phyloP scores from a whole-genome alignment of 2,113 vertebrate species.

The Phrynosoma platyrhinos region DNA sequence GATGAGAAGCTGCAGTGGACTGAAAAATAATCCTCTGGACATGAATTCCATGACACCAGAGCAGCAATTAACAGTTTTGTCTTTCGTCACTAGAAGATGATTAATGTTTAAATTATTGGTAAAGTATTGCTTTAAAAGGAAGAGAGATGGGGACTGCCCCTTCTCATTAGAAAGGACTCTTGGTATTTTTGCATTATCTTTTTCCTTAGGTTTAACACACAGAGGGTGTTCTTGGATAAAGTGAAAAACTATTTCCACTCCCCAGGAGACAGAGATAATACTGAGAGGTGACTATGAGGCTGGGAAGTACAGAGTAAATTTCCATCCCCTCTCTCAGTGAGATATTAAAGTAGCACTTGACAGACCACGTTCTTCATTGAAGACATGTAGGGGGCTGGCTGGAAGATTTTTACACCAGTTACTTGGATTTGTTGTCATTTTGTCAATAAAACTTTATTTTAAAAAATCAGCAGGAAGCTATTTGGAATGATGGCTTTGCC shows the following conservation, averaged over 20 bases:
- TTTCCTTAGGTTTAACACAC: slow-evolving; percentile 24
- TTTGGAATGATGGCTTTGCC: slow-evolving; percentile 72
- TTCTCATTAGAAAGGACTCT: slow-evolving; percentile 1
- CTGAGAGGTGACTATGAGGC: slow-evolving; percentile 21
- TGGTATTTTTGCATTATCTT: slow-evolving; percentile 37
- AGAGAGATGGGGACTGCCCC: not conserved
- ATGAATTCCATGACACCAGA: slow-evolving; percentile 31
- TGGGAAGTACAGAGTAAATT: not conserved
- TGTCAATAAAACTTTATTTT: slow-evolving; percentile 72
- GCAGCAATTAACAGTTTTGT: slow-evolving; percentile 50
- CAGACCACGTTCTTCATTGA: slow-evolving; percentile 49
- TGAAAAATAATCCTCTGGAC: slow-evolving; percentile 45
- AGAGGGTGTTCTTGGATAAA: not conserved
- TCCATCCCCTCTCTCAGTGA: slow-evolving; percentile 11
- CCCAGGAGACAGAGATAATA: slow-evolving; percentile 7
- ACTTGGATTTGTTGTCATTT: slow-evolving; percentile 66
- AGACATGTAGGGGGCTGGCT: slow-evolving; percentile 56
- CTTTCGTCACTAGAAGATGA: slow-evolving; percentile 41
- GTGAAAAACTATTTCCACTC: slow-evolving; percentile 2
- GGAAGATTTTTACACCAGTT: slow-evolving; percentile 55
- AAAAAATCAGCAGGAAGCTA: slow-evolving; percentile 70
- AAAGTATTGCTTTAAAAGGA: slow-evolving; percentile 43
- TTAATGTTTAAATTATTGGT: slow-evolving; percentile 39
- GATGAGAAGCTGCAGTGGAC: slow-evolving; percentile 35
- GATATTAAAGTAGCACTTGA: slow-evolving; percentile 34